Percentiles rank a stretch among this genome's conserved stretches.
phyloP scores from a whole-genome alignment of 2,888 invertebrate genomes.

The Caenorhabditis macrosperma region DNA sequence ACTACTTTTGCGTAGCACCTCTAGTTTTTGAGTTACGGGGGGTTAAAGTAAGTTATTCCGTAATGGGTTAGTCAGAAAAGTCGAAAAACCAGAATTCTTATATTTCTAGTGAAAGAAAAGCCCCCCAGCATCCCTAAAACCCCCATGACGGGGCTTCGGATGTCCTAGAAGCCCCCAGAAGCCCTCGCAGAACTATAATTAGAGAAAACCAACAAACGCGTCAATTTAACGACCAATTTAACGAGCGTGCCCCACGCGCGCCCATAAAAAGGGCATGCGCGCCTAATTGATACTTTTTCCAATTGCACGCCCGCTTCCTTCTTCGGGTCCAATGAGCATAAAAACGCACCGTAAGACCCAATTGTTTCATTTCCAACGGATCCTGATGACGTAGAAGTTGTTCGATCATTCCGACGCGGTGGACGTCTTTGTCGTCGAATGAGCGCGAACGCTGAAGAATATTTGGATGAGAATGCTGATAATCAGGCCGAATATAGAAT shows the following conservation, averaged over 20 bases:
- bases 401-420: slow-evolving; percentile 62
- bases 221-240: slow-evolving; percentile 2
- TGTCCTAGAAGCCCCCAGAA: neutral
- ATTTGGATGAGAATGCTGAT: too few species aligned
- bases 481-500: too few species aligned
- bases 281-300: neutral
- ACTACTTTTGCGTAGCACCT: too few species aligned
- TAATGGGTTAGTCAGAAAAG: too few species aligned
- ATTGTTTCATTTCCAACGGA: slow-evolving; percentile 53
- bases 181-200: neutral
- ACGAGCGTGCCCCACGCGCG: neutral
- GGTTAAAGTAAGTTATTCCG: too few species aligned
- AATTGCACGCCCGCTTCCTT: neutral
- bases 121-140: too few species aligned
- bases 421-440: slow-evolving; percentile 45
- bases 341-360: slow-evolving; percentile 57
- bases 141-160: too few species aligned
- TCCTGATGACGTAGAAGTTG: slow-evolving; percentile 50
- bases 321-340: neutral
- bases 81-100: too few species aligned
- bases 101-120: too few species aligned
- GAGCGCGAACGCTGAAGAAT: slow-evolving; percentile 49
- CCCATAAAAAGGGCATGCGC: neutral
- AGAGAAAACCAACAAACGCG: slow-evolving; percentile 5
- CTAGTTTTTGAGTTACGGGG: too few species aligned